phyloP scores from a whole-genome alignment of 1,140 invertebrate genomes.

The Antheraea mylitta region DNA sequence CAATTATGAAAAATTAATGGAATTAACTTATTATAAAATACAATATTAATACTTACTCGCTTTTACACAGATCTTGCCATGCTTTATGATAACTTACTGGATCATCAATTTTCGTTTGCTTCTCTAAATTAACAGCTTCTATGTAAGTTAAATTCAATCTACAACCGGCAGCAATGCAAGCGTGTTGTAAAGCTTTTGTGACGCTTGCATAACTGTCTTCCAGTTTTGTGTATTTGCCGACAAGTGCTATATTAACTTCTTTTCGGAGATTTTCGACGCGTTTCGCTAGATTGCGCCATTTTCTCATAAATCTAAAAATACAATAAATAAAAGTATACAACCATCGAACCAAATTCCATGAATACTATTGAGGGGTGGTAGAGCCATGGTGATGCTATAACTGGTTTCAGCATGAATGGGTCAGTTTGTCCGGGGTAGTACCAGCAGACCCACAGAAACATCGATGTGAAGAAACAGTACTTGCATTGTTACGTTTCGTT shows the following conservation, averaged over 20 bases:
- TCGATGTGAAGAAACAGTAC: no score
- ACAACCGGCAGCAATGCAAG: conserved; percentile 89
- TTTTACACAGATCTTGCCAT: conserved; percentile 94
- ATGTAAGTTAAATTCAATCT: conserved; percentile 95
- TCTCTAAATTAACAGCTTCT: conserved; percentile 94
- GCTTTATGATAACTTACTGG: conserved; percentile 95
- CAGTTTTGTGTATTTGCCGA: conserved; percentile 99
- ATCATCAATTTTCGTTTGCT: conserved; percentile 83
- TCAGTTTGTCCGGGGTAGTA: no score
- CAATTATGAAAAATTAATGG: no score
- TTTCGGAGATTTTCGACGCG: conserved; percentile 89
- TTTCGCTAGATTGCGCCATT: conserved; percentile 94
- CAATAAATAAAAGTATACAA: no score
- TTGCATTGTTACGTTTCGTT: no score
- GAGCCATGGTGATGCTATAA: no score
- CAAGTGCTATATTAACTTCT: conserved; percentile 94
- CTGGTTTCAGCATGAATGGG: no score
- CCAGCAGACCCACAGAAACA: no score
- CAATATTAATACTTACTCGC: conserved; percentile 83
- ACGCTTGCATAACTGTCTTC: conserved; percentile 98
- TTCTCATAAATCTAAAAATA: conserved; percentile 85
- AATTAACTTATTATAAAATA: no score
- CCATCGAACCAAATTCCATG: no score
- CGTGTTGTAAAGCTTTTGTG: conserved; percentile 96
- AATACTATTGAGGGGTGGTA: no score